phyloP scores from a whole-genome alignment of 2,888 invertebrate species.

The Merodon equestris region DNA sequence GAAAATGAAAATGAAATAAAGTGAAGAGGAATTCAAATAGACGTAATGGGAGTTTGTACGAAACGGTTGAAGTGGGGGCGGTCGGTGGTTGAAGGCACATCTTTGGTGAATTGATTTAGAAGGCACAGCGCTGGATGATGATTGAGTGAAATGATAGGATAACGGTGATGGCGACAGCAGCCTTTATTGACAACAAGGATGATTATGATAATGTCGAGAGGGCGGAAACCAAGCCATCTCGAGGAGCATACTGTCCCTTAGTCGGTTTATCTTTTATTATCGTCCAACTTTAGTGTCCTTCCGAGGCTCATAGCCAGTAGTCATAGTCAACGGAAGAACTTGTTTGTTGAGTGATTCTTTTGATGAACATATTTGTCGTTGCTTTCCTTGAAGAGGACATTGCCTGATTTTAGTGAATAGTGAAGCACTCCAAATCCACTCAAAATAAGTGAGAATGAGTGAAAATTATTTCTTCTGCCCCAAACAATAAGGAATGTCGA shows the following conservation, averaged over 20 bases:
- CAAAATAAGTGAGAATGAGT: too few species aligned
- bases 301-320: slow-evolving; percentile 47
- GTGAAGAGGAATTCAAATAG: slow-evolving; percentile 45
- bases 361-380: slow-evolving; percentile 45
- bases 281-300: slow-evolving; percentile 38
- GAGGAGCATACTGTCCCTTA: neutral
- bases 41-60: slow-evolving; percentile 16
- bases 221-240: too few species aligned
- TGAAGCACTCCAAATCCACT: too few species aligned
- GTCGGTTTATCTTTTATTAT: slow-evolving; percentile 37
- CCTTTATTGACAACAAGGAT: slow-evolving; percentile 7
- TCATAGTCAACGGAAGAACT: slow-evolving; percentile 37
- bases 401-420: slow-evolving; percentile 16
- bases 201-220: slow-evolving; percentile 22
- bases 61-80: neutral
- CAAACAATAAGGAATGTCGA: too few species aligned
- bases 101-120: slow-evolving; percentile 56
- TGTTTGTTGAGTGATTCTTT: slow-evolving; percentile 54
- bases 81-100: neutral
- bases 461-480: too few species aligned
- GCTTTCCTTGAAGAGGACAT: neutral
- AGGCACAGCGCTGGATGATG: slow-evolving; percentile 40
- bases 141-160: slow-evolving; percentile 26
- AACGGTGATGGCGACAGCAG: too few species aligned
- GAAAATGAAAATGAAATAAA: slow-evolving; percentile 44